Conservation (phyloP, 2,888 invertebrate species). For the Dugesia japonica region DNA sequence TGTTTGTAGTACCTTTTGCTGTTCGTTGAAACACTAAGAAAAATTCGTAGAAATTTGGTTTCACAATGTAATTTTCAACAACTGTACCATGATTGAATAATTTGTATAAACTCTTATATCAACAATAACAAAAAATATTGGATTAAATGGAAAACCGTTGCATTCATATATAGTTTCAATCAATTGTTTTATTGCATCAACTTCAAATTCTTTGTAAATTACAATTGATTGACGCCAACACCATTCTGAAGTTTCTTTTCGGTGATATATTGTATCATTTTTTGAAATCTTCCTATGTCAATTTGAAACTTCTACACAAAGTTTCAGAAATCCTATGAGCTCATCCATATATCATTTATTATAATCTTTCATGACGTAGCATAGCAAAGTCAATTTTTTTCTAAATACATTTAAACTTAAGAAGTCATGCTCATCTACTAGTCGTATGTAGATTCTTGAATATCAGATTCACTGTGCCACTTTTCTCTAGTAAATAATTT, state of each 20-base stretch:
- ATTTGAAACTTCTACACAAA: neutral
- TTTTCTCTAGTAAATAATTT: neutral
- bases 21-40: conserved; percentile 55
- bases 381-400: too few species aligned
- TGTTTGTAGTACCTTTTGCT: conserved; percentile 76
- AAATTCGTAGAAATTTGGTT: conserved; percentile 60
- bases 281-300: conserved; percentile 40
- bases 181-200: neutral
- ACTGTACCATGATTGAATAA: conserved; percentile 68
- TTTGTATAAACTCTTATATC: neutral
- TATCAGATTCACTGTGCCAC: neutral
- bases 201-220: conserved; percentile 33
- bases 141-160: neutral
- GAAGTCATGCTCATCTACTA: too few species aligned
- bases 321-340: conserved; percentile 50
- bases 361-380: neutral
- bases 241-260: conserved; percentile 70
- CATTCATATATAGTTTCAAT: neutral
- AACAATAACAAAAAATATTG: neutral
- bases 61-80: conserved; percentile 67
- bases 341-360: neutral
- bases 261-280: conserved; percentile 52
- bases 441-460: neutral
- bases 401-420: too few species aligned
- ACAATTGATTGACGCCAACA: conserved; percentile 50